Percentiles rank a stretch among this genome's conserved stretches.
Conservation (phyloP, 2,888 invertebrate species). For the Timema cristinae region DNA sequence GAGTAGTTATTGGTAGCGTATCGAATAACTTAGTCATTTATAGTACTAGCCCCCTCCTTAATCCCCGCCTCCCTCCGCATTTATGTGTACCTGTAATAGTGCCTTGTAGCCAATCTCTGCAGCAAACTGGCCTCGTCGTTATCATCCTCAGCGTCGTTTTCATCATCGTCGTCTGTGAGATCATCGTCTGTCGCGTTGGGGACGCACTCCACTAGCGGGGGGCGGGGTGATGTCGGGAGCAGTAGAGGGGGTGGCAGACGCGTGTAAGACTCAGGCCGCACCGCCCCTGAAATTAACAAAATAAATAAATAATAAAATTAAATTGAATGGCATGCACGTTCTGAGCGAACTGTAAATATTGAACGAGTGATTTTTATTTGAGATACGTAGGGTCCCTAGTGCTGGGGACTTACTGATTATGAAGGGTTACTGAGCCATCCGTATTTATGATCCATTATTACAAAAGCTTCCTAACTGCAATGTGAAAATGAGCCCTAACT, state of each 20-base stretch:
- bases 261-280: constrained; percentile 50
- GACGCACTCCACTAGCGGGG: constrained; percentile 31
- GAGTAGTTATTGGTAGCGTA: no score
- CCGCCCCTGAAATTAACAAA: constrained; percentile 43
- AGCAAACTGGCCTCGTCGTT: constrained; percentile 52
- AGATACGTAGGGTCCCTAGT: no score
- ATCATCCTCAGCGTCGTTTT: constrained; percentile 44
- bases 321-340: no score
- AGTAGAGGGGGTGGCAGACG: constrained; percentile 46
- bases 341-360: no score
- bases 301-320: constrained; percentile 18
- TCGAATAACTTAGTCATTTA: no score
- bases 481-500: no score
- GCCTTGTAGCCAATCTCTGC: constrained; percentile 52
- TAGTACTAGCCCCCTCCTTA: constrained; percentile 55
- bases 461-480: no score
- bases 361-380: no score
- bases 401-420: no score
- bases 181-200: constrained; percentile 33
- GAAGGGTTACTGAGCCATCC: no score
- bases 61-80: constrained; percentile 68
- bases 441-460: no score
- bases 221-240: constrained; percentile 33
- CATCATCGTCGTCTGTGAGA: constrained; percentile 38
- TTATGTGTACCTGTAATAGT: constrained; percentile 49